Percentiles rank a stretch among this genome's conserved stretches.
Evolutionary conservation across 2,113 vertebrate genomes (phyloP).

Genomic region (Lathamus discolor): DNA sequence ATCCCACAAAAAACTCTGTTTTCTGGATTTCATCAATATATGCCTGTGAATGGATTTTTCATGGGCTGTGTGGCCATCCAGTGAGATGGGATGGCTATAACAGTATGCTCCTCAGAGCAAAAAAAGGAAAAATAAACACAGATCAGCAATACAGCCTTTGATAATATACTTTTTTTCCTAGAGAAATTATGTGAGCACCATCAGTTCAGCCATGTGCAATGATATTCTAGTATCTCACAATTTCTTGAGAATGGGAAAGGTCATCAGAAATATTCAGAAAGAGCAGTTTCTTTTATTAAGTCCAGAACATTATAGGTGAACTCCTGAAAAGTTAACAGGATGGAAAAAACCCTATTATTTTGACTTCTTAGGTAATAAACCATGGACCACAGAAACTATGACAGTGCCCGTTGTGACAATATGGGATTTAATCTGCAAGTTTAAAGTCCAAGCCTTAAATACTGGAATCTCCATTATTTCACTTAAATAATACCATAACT

Average conservation of each 20-base stretch:
- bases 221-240: neutral
- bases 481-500: neutral
- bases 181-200: neutral
- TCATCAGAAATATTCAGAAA: neutral
- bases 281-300: neutral
- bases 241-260: neutral
- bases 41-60: neutral
- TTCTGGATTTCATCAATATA: neutral
- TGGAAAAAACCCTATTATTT: neutral
- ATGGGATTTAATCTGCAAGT: neutral
- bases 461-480: neutral
- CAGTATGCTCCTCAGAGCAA: neutral
- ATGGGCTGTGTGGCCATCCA: neutral
- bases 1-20: neutral
- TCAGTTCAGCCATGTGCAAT: neutral
- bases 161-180: neutral
- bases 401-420: neutral
- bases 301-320: neutral
- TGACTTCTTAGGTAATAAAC: neutral
- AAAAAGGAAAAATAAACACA: neutral
- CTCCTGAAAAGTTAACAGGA: neutral
- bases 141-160: neutral
- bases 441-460: neutral
- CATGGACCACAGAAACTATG: neutral
- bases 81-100: neutral